phyloP scores from a whole-genome alignment of 2,797 vertebrate species.

The Allobates femoralis region DNA sequence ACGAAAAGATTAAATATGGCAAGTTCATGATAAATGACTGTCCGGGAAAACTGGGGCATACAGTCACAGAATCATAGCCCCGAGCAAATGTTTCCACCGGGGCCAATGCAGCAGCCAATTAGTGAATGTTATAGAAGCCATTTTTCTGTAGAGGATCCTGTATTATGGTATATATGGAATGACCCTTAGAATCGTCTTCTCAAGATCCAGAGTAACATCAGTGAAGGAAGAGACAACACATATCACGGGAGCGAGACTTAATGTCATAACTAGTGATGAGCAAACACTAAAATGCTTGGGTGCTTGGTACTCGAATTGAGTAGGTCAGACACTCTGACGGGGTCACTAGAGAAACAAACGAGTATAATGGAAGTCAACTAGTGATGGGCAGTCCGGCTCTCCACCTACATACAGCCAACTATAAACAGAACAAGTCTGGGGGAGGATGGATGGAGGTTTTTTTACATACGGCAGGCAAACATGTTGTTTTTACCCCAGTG shows the following conservation, averaged over 20 bases:
- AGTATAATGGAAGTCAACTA: too few species aligned
- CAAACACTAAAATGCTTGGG: too few species aligned
- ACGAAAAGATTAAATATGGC: background rate
- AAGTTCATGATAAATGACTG: background rate
- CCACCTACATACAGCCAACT: too few species aligned
- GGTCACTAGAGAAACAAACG: too few species aligned
- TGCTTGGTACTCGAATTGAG: too few species aligned
- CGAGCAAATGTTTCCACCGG: background rate
- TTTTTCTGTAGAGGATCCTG: background rate
- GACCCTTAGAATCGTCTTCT: background rate
- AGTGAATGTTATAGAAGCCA: constrained; percentile 2
- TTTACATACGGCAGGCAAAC: too few species aligned
- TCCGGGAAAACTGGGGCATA: background rate
- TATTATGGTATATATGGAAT: background rate
- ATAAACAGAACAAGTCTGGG: too few species aligned
- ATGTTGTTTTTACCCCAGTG: too few species aligned
- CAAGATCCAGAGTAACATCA: background rate
- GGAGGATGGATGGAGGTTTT: too few species aligned
- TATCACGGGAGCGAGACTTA: background rate
- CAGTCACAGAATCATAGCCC: background rate
- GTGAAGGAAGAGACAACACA: background rate
- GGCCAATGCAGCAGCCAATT: background rate
- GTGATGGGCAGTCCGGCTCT: too few species aligned
- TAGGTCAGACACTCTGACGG: too few species aligned
- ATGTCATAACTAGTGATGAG: too few species aligned